Evolutionary conservation across 35 echinoderm and acorn worm species (phyloP).

Genomic region (Patiria miniata): DNA sequence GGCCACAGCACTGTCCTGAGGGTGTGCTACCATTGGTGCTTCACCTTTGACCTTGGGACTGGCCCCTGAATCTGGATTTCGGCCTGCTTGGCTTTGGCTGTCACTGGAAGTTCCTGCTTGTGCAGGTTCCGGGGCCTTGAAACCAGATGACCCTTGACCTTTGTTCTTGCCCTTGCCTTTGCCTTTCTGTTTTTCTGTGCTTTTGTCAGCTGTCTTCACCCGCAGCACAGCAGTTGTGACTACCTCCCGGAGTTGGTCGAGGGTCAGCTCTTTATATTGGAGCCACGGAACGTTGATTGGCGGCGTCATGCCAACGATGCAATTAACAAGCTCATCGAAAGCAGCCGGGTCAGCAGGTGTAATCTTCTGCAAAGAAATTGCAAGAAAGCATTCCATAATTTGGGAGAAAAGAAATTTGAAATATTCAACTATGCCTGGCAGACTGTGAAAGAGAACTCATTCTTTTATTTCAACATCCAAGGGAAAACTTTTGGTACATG

Average conservation of each 20-base stretch:
- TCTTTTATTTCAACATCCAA: not conserved
- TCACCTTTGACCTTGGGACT: not conserved
- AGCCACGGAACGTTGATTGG: slow-evolving; percentile 38
- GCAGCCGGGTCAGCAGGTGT: not conserved
- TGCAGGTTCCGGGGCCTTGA: not conserved
- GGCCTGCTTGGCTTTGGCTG: not conserved
- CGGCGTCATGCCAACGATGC: slow-evolving; percentile 21
- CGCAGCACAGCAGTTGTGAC: slow-evolving; percentile 16
- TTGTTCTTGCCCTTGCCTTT: slow-evolving; percentile 4
- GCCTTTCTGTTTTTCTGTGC: not conserved
- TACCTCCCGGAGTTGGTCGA: slow-evolving; percentile 4
- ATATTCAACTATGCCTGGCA: not conserved
- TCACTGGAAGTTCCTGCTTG: not conserved
- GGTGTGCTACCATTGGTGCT: not conserved
- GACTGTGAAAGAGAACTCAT: not conserved
- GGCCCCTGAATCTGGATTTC: not conserved
- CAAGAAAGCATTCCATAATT: no score
- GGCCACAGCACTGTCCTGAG: no score
- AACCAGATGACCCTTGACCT: not conserved
- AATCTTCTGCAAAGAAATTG: slow-evolving; percentile 10
- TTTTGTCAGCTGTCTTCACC: not conserved
- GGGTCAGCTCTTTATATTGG: not conserved
- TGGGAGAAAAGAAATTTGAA: no score
- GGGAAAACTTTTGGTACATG: not conserved
- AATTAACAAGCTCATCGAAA: slow-evolving; percentile 35